These are phyloP conservation scores for Mionectes olivaceus DNA, from an alignment of 2,797 vertebrate species.

Conservation along the genomic window DNA sequence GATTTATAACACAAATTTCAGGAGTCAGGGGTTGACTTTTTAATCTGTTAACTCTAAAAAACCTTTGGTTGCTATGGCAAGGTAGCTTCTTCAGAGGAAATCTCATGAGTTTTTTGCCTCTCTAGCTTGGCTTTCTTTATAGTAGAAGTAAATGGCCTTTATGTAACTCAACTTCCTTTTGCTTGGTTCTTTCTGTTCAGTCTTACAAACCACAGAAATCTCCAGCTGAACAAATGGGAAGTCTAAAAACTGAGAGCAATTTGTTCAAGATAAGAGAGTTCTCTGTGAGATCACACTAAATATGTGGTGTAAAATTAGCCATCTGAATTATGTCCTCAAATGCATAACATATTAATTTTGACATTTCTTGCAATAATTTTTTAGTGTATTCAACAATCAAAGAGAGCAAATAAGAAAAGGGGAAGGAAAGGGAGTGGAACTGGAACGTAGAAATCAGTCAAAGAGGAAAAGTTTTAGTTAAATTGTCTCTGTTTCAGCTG, in stretches of 20 bases:
- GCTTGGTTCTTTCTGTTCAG: neutral
- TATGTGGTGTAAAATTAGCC: neutral
- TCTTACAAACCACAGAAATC: constrained; percentile 7
- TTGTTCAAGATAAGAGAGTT: neutral
- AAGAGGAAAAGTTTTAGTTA: constrained; percentile 31
- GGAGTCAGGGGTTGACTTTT: neutral
- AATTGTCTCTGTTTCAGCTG: neutral
- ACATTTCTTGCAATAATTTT: constrained; percentile 8
- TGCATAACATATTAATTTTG: neutral
- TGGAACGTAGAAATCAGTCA: constrained; percentile 29
- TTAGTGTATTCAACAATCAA: neutral
- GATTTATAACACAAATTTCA: neutral
- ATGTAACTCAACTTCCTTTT: neutral
- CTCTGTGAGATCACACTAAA: constrained; percentile 9
- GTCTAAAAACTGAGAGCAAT: neutral
- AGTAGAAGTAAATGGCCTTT: neutral
- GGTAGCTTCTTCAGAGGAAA: neutral
- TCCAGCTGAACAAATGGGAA: constrained; percentile 33
- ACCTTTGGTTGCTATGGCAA: neutral
- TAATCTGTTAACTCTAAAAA: neutral
- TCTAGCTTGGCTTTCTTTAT: neutral
- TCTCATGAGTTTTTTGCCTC: neutral
- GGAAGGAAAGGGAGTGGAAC: constrained; percentile 41
- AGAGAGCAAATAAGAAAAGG: constrained; percentile 26
- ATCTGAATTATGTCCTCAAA: neutral